Conservation (phyloP, 2,888 invertebrate genomes). For the Hemicrepidius hirtus region DNA sequence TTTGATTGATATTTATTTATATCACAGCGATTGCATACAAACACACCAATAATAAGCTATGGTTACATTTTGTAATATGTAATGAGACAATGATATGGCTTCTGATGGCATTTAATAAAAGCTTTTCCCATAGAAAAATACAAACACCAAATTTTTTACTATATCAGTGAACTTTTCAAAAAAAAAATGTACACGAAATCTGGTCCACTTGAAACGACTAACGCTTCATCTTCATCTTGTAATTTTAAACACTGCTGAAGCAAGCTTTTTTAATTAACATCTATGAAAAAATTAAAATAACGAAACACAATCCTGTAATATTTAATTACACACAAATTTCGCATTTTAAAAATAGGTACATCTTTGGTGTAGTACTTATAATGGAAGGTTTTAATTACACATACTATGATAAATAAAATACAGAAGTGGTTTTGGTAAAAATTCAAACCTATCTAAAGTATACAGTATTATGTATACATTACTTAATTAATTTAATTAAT, state of each 20-base stretch:
- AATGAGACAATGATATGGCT: slow-evolving; percentile 19
- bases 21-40: slow-evolving; percentile 21
- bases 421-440: not conserved
- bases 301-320: not conserved
- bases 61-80: slow-evolving; percentile 7
- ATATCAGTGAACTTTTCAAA: not conserved
- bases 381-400: slow-evolving; percentile 8
- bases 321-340: slow-evolving; percentile 12
- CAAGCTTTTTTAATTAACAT: no score
- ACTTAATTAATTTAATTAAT: not conserved
- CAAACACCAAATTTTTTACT: slow-evolving; percentile 3
- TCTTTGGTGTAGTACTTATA: slow-evolving; percentile 20
- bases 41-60: slow-evolving; percentile 16
- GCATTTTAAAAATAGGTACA: slow-evolving; percentile 43
- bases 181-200: no score
- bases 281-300: not conserved
- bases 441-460: not conserved
- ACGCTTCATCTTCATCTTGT: no score
- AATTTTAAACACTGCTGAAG: no score
- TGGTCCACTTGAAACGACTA: no score
- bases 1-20: slow-evolving; percentile 10
- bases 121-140: slow-evolving; percentile 4
- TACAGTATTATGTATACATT: not conserved
- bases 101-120: not conserved
- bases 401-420: not conserved